Evolutionary conservation across 1,140 invertebrate genomes (phyloP).

Genomic region (Battus philenor): DNA sequence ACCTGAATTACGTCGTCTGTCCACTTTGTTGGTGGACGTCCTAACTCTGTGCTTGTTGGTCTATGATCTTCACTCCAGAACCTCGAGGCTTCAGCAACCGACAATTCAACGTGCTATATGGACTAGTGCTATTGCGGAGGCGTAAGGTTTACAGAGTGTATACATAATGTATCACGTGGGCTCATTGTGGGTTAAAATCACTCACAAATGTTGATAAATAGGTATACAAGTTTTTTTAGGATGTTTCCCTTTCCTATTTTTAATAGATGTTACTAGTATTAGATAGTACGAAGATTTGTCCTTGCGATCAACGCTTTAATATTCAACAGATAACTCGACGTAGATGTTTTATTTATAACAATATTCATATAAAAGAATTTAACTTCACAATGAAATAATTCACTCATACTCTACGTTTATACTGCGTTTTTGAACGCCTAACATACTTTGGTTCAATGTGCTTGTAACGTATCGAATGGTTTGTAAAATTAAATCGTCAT

Average conservation of each 20-base stretch:
- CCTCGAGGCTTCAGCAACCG: no score
- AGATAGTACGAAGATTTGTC: not conserved
- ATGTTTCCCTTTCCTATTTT: not conserved
- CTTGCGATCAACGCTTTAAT: not conserved
- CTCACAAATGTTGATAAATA: no score
- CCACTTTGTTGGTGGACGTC: no score
- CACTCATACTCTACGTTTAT: not conserved
- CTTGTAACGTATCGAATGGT: conserved; percentile 5
- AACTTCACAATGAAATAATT: no score
- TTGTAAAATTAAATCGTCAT: conserved; percentile 1
- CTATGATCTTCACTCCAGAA: no score
- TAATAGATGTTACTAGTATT: not conserved
- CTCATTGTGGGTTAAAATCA: no score
- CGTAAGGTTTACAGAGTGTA: no score
- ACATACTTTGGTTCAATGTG: conserved; percentile 11
- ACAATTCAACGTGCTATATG: no score
- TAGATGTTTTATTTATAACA: not conserved
- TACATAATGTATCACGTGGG: no score
- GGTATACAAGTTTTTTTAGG: not conserved
- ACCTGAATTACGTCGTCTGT: no score
- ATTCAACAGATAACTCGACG: not conserved
- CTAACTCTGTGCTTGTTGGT: no score
- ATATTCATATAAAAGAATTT: not conserved
- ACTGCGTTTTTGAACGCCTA: conserved; percentile 1
- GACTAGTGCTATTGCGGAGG: no score